Percentiles rank a stretch among this genome's conserved stretches.
These are phyloP conservation scores for Menura novaehollandiae DNA, from an alignment of 2,113 vertebrate species.

Conservation along the genomic window DNA sequence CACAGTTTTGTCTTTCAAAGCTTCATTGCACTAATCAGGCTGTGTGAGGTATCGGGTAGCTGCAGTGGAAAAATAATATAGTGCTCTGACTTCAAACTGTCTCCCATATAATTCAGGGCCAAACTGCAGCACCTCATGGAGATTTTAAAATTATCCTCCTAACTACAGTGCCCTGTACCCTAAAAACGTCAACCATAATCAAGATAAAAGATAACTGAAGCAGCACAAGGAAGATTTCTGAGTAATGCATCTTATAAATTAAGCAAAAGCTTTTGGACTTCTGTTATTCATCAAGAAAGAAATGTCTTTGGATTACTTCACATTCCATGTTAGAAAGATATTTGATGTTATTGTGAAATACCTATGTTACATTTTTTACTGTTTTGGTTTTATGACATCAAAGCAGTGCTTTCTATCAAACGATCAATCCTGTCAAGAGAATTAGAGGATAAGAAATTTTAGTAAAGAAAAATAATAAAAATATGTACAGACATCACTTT, in stretches of 20 bases:
- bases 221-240: not conserved
- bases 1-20: not conserved
- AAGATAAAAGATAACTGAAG: conserved; percentile 19
- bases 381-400: not conserved
- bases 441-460: not conserved
- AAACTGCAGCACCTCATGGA: conserved; percentile 17
- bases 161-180: not conserved
- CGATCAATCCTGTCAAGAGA: not conserved
- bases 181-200: conserved; percentile 32
- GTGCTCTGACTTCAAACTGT: not conserved
- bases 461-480: not conserved
- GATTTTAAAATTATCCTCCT: conserved; percentile 23
- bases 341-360: not conserved
- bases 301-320: not conserved
- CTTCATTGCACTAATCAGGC: not conserved
- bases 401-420: not conserved
- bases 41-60: not conserved
- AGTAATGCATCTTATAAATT: conserved; percentile 23
- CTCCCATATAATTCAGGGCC: not conserved
- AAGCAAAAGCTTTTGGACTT: conserved; percentile 35
- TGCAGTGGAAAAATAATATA: not conserved
- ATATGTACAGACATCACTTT: not conserved
- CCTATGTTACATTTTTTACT: not conserved
- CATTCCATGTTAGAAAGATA: not conserved
- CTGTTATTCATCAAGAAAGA: not conserved